Conservation (phyloP, 2,113 vertebrate genomes). For the Cyprinodon tularosa region DNA sequence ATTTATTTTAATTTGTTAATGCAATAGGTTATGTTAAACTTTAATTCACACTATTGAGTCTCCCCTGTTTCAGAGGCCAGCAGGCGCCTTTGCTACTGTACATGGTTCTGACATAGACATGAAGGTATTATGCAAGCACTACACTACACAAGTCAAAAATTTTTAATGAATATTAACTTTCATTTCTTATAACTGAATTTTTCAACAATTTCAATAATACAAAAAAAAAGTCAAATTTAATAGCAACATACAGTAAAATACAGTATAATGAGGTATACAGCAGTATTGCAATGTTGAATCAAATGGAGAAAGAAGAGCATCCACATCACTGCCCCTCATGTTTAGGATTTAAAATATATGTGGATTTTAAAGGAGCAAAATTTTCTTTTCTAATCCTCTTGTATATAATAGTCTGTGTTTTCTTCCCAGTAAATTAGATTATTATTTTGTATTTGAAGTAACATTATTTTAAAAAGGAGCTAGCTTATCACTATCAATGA, state of each 20-base stretch:
- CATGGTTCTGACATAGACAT: neutral
- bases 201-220: neutral
- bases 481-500: neutral
- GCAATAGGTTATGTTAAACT: too few species aligned
- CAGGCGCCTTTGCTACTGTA: too few species aligned
- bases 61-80: too few species aligned
- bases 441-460: neutral
- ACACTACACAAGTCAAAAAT: neutral
- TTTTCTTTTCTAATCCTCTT: neutral
- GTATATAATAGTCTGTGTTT: neutral
- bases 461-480: neutral
- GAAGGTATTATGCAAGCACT: neutral
- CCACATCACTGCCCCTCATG: neutral
- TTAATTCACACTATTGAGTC: too few species aligned
- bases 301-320: neutral
- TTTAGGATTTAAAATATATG: neutral
- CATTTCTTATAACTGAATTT: neutral
- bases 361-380: neutral
- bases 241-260: neutral
- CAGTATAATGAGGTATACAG: neutral
- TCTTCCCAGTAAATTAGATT: too few species aligned
- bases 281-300: neutral
- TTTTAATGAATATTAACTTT: neutral
- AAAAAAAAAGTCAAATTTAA: neutral
- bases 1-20: too few species aligned